Conservation (phyloP, 2,888 invertebrate genomes). For the Xestoiulus laeticollis region DNA sequence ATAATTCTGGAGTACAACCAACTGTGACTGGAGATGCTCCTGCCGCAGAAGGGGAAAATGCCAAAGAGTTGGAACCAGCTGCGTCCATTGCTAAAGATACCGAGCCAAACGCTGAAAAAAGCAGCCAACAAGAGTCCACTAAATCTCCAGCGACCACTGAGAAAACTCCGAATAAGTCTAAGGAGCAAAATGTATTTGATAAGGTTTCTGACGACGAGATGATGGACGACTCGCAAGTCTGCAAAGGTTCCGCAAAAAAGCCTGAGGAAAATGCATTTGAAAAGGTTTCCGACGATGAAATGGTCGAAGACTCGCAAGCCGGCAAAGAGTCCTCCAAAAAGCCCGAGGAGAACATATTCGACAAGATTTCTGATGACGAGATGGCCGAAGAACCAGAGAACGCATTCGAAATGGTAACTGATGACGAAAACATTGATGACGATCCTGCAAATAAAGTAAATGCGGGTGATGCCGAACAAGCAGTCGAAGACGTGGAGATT, state of each 20-base stretch:
- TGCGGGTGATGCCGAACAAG: background rate
- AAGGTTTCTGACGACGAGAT: constrained; percentile 20
- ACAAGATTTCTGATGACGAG: constrained; percentile 44
- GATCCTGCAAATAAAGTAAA: background rate
- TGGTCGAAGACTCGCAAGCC: background rate
- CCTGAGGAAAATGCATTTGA: background rate
- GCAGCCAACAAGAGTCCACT: background rate
- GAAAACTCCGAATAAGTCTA: background rate
- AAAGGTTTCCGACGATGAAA: background rate
- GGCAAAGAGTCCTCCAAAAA: background rate
- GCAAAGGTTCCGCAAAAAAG: background rate
- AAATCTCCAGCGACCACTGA: background rate
- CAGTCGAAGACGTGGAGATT: background rate
- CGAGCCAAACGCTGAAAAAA: background rate
- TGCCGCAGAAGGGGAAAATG: background rate
- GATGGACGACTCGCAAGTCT: background rate
- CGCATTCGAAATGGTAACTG: background rate
- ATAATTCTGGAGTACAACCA: background rate
- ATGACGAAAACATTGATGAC: background rate
- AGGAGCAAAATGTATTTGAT: background rate
- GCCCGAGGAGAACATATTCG: background rate
- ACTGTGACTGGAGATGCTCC: background rate
- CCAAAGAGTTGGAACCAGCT: background rate
- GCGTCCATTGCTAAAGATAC: background rate
- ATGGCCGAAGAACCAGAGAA: background rate